These are phyloP conservation scores for Carassius auratus DNA, from an alignment of 2,113 vertebrate genomes.

Conservation along the genomic window DNA sequence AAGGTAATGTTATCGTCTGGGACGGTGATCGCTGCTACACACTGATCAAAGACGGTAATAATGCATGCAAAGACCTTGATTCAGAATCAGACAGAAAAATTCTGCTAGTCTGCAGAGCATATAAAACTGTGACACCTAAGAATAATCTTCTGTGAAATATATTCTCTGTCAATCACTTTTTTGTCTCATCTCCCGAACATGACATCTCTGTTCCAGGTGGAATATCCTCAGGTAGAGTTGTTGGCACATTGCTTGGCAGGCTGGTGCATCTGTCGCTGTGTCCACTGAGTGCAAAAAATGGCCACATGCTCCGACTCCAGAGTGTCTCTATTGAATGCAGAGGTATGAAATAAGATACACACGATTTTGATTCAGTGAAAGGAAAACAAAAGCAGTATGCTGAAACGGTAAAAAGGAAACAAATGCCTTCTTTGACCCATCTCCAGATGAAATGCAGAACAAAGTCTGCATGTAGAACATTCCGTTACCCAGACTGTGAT, in stretches of 20 bases:
- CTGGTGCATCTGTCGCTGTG: conserved; percentile 80
- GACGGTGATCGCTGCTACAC: conserved; percentile 75
- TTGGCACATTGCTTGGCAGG: conserved; percentile 76
- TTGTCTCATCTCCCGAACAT: not conserved
- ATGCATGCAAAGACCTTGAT: not conserved
- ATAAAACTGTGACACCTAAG: not conserved
- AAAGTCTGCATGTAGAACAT: conserved; percentile 32
- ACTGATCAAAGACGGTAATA: conserved; percentile 74
- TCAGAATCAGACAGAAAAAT: not conserved
- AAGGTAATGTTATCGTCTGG: conserved; percentile 82
- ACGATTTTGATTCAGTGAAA: not conserved
- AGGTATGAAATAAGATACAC: conserved; percentile 72
- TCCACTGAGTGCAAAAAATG: conserved; percentile 72
- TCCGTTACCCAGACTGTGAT: conserved; percentile 30
- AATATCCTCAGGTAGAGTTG: conserved; percentile 74
- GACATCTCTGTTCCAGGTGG: conserved; percentile 71
- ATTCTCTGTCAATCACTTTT: not conserved
- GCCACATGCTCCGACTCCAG: conserved; percentile 76
- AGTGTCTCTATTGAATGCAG: conserved; percentile 74
- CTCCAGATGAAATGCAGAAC: not conserved
- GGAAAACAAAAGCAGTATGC: not conserved
- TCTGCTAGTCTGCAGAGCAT: not conserved
- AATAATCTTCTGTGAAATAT: not conserved
- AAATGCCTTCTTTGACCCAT: not conserved
- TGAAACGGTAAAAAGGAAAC: not conserved